phyloP scores from a whole-genome alignment of 2,113 vertebrate genomes.

The Petaurus breviceps region DNA sequence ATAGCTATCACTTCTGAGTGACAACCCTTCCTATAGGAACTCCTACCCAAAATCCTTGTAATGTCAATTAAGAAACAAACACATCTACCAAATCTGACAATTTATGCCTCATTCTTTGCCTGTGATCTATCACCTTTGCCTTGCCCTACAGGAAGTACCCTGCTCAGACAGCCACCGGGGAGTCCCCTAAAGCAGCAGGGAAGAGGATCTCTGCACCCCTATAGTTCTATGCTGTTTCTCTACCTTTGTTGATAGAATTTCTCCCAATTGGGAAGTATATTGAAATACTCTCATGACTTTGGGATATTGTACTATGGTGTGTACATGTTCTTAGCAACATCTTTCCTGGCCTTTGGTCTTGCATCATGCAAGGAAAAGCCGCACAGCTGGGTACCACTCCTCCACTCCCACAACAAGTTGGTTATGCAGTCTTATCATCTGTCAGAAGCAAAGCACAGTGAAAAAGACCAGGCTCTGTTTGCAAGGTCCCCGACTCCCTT shows the following conservation, averaged over 20 bases:
- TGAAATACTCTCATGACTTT: not conserved
- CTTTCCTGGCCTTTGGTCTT: slow-evolving; percentile 1
- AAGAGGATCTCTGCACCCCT: not conserved
- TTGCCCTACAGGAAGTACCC: not conserved
- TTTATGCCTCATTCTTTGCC: not conserved
- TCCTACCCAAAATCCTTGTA: not conserved
- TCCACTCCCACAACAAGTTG: not conserved
- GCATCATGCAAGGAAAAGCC: not conserved
- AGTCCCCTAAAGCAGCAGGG: not conserved
- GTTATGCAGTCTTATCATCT: not conserved
- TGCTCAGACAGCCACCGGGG: not conserved
- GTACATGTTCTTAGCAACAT: not conserved
- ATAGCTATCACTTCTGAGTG: not conserved
- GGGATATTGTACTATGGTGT: not conserved
- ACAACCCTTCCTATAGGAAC: not conserved
- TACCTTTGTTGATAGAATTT: not conserved
- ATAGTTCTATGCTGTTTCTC: not conserved
- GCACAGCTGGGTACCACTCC: not conserved
- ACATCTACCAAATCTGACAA: not conserved
- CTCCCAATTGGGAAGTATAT: not conserved
- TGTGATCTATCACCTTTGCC: not conserved
- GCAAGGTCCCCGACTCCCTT: not conserved
- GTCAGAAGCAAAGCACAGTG: not conserved
- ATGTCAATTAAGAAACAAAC: not conserved
- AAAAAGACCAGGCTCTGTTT: slow-evolving; percentile 1